Conservation (phyloP, 1,140 invertebrate genomes). For the Drosophila ambigua region DNA sequence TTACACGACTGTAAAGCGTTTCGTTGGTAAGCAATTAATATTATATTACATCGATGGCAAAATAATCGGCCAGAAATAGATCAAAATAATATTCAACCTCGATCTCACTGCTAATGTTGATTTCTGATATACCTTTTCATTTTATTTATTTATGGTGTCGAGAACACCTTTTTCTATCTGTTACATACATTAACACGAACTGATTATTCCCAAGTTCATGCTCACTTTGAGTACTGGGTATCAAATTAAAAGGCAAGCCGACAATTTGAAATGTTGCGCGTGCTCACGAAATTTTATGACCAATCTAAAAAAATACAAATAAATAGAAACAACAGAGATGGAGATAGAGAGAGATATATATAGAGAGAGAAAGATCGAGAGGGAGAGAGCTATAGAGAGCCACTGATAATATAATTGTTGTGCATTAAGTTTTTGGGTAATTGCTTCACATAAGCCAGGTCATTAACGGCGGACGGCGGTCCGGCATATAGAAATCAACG, state of each 20-base stretch:
- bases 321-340: slow-evolving; percentile 17
- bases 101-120: too few species aligned
- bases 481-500: slow-evolving; percentile 26
- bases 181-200: too few species aligned
- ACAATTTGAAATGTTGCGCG: slow-evolving; percentile 66
- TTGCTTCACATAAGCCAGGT: slow-evolving; percentile 49
- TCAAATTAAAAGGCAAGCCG: slow-evolving; percentile 39
- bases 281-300: slow-evolving; percentile 38
- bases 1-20: too few species aligned
- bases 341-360: neutral
- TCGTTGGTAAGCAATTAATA: too few species aligned
- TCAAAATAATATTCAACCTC: too few species aligned
- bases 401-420: slow-evolving; percentile 55
- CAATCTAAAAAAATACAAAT: slow-evolving; percentile 28
- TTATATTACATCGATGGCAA: too few species aligned
- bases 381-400: neutral
- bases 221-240: too few species aligned
- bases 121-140: too few species aligned
- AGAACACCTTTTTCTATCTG: too few species aligned
- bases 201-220: too few species aligned
- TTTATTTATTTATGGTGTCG: too few species aligned
- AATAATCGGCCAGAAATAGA: too few species aligned
- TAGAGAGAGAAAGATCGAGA: neutral
- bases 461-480: slow-evolving; percentile 20
- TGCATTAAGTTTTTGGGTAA: slow-evolving; percentile 52